Base-by-base conservation (phyloP, 1,140 invertebrate genomes). In the Pollicipes pollicipes region DNA sequence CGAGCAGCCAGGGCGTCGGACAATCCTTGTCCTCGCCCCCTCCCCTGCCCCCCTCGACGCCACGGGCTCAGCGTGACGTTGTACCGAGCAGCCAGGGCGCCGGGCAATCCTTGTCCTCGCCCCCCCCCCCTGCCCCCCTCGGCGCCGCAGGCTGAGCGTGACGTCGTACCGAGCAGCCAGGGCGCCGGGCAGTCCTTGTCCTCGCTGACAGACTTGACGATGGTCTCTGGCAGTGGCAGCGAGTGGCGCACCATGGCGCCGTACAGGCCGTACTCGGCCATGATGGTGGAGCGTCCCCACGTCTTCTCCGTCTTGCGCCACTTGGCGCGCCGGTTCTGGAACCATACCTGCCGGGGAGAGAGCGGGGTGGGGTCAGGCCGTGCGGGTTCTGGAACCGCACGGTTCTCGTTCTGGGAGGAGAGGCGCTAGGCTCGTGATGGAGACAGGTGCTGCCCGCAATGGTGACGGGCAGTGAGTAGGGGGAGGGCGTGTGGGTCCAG, bases 271-370 rank as follows among this genome's bases (percentile, higher is more conserved):
- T 99, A 99, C 81, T 99, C 97, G 69, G 96, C 96, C 96, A 98
- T 98, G 79, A 98, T 98, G 74, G 95, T 98, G 79, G 91, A 95
- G 75, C 95, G 87, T 16, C 96, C 97, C 96, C 96, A 99, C 76
- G 93, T 98, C 81, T 99, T 98, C 82, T 98, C 95, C 28, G 95
- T 98, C 81, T 98, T 98, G 70, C 96, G 88, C 95, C 95, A 98
- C 81, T 98, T 98, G 74, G 95, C 95, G 71, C 95, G 84, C 30
- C 95, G 85, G 80, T 99, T 98, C 83, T 99, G 94, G 81, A 98
- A 98, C 95, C 96, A 98, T 0, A 98, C 95, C 95, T 98, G 83
- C 30, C 76, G 72, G 72, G 75, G 13, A 58, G 6, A 58, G 4
- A 35, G 32, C 4, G 32, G 32, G 32, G 16, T 4, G 16, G 4